These are phyloP conservation scores for Diarsia rubi DNA, from an alignment of 2,888 invertebrate species.

Conservation along the genomic window DNA sequence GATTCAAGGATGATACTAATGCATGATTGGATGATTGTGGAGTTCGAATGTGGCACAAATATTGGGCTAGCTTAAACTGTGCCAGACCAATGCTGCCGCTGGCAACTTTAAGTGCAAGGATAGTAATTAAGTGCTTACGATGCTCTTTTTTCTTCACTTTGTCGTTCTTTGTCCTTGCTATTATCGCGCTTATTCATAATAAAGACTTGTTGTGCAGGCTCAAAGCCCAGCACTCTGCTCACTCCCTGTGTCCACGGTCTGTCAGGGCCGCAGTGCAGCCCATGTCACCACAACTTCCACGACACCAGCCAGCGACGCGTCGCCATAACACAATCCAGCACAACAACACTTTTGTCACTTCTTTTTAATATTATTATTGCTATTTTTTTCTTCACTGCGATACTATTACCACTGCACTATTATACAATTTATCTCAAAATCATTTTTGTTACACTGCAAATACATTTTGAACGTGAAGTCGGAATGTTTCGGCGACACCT, in stretches of 20 bases:
- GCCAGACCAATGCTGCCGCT: neutral
- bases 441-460: constrained; percentile 89
- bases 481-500: constrained; percentile 86
- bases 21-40: neutral
- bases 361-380: constrained; percentile 76
- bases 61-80: neutral
- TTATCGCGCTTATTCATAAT: constrained; percentile 90
- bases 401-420: constrained; percentile 86
- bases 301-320: constrained; percentile 77
- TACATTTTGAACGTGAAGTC: constrained; percentile 73
- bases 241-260: constrained; percentile 87
- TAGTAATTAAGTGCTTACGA: constrained; percentile 80
- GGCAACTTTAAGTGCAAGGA: neutral
- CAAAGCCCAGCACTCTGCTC: constrained; percentile 86
- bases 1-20: constrained; percentile 16
- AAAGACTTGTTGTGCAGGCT: constrained; percentile 87
- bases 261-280: constrained; percentile 85
- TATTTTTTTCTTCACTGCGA: constrained; percentile 80
- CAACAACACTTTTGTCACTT: constrained; percentile 72
- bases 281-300: constrained; percentile 87
- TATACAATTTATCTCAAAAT: constrained; percentile 89
- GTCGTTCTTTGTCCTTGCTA: constrained; percentile 90
- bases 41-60: neutral
- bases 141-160: constrained; percentile 89
- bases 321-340: constrained; percentile 84